Percentiles rank a stretch among this genome's conserved stretches.
Evolutionary conservation across 2,888 invertebrate genomes (phyloP).

Genomic region (Toxonevra muliebris): DNA sequence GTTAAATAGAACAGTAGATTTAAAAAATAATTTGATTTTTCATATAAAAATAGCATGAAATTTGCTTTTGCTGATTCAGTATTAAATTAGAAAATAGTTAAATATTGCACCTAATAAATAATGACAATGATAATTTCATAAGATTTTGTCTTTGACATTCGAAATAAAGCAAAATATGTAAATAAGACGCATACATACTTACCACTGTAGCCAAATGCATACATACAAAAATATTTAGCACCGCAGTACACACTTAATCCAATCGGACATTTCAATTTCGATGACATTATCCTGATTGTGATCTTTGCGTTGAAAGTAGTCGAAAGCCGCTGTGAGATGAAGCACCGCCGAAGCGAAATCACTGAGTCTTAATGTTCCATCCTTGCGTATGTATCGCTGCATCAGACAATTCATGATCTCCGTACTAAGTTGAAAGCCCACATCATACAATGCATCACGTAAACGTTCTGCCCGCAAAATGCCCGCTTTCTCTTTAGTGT

Average conservation of each 20-base stretch:
- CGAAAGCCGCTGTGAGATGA: constrained; percentile 87
- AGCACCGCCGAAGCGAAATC: constrained; percentile 92
- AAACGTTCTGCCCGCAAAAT: constrained; percentile 87
- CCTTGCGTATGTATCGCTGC: constrained; percentile 89
- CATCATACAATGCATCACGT: constrained; percentile 83
- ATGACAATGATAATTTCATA: neutral
- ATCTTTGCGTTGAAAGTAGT: constrained; percentile 80
- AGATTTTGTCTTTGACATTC: neutral
- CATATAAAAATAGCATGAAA: too few relatives aligned
- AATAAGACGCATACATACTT: too few relatives aligned
- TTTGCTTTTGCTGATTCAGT: too few relatives aligned
- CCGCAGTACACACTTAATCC: constrained; percentile 63
- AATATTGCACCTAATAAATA: too few relatives aligned
- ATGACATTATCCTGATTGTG: constrained; percentile 82
- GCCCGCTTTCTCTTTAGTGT: constrained; percentile 90
- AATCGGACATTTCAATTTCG: constrained; percentile 81
- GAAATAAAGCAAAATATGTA: neutral
- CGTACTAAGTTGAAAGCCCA: constrained; percentile 87
- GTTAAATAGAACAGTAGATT: too few relatives aligned
- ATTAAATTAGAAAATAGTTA: too few relatives aligned
- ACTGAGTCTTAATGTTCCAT: constrained; percentile 89
- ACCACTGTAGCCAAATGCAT: too few relatives aligned
- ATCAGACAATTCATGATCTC: constrained; percentile 84
- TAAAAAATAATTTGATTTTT: too few relatives aligned
- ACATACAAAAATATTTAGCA: constrained; percentile 47